A percentile compares a stretch with the other conserved stretches of the same genome.
Conservation (phyloP, 2,797 vertebrate genomes). For the Rhinophrynus dorsalis region DNA sequence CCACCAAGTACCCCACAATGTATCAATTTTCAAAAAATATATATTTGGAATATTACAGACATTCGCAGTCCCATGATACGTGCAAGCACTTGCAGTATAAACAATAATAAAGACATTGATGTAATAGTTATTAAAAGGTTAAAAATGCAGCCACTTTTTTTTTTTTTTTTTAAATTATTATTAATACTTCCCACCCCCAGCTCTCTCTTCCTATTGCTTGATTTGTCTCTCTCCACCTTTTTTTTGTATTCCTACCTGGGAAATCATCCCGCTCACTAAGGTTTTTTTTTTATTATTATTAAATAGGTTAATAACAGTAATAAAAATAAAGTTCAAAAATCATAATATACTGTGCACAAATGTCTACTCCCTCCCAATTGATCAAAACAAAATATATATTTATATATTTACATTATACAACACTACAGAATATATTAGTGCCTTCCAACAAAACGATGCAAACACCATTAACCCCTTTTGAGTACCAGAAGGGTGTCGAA, state of each 20-base stretch:
- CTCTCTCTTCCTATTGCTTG: slow-evolving; percentile 23
- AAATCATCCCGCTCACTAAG: neutral
- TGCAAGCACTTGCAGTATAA: neutral
- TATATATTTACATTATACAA: too few species aligned
- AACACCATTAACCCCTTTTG: too few species aligned
- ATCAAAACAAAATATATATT: too few species aligned
- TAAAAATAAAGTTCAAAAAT: too few species aligned
- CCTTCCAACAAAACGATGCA: too few species aligned
- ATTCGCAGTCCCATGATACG: neutral
- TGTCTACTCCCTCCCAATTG: too few species aligned
- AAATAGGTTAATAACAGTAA: too few species aligned
- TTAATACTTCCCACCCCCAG: neutral
- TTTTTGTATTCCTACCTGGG: slow-evolving; percentile 44
- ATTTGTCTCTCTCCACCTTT: slow-evolving; percentile 26
- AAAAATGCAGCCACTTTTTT: slow-evolving; percentile 10
- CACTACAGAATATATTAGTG: too few species aligned
- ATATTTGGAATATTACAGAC: neutral
- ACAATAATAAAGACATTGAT: neutral
- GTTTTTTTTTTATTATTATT: too few species aligned
- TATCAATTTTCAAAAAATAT: neutral
- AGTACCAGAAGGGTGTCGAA: too few species aligned
- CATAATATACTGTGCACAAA: too few species aligned
- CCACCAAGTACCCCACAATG: neutral
- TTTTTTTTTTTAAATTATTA: neutral
- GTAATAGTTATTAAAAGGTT: neutral